Evolutionary conservation across 2,797 vertebrate species (phyloP), one percentile per base, ranked within the genome.

Genomic region (Myoxocephalus aenaeus): DNA sequence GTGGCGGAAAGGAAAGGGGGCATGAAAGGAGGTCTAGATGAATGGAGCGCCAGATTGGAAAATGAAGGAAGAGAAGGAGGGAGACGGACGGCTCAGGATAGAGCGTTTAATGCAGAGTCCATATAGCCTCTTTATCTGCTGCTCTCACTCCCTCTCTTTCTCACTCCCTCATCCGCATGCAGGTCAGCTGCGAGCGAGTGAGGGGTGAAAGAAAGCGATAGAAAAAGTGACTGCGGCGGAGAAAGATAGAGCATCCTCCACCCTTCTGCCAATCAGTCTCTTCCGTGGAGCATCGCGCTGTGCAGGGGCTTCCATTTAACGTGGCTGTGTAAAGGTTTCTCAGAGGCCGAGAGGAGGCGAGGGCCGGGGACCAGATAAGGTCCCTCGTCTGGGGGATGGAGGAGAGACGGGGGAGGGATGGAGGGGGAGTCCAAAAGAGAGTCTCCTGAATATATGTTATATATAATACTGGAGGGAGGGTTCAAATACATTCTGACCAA

Each of bases 181-280:
- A 90, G 91, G 91, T 92, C 92, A 92, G 90, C 86, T 77, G 62
- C 48, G n/a, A 86, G 86, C 83, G 76, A 89, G 85, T 68, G 71
- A 86, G 80, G 78, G 79, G 81, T 77, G 77, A 51, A 84, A 90
- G 85, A 85, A 86, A 80, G 75, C 11, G 68, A 86, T 85, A 81
- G 80, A 89, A 86, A 90, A 87, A 73, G 71, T 63, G 70, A 85
- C 84, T 77, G 90, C 79, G 64, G 77, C 42, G 11, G 79, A 75
- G 86, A 86, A 70, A 92, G 93, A 93, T 93, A 90, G 91, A 93
- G 88, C 83, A 69, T 91, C 83, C 88, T 90, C 82, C 84, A 70
- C 87, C 91, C 86, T 77, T 88, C 87, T 90, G 89, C 90, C 90
- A 92, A 94, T 94, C 91, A 92, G 87, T 91, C 90, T 88, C 89